Evolutionary conservation across 2,888 invertebrate genomes (phyloP).

Genomic region (Conops quadrifasciatus): DNA sequence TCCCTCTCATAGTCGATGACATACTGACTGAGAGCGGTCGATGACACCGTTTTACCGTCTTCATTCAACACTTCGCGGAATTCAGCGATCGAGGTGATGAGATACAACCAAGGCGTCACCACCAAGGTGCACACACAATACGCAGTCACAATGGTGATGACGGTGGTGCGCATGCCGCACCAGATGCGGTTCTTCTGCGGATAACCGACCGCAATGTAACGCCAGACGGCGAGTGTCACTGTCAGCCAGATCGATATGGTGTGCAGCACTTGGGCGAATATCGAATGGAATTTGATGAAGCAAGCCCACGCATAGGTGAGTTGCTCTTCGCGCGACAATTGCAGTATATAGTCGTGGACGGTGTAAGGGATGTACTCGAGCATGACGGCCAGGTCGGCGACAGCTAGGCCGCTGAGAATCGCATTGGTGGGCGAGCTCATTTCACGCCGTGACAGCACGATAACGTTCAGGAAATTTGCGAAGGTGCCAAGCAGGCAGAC

Average conservation of each 20-base stretch:
- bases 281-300: conserved; percentile 89
- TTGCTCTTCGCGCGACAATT: conserved; percentile 66
- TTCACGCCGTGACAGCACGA: conserved; percentile 86
- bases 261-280: conserved; percentile 87
- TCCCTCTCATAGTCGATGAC: conserved; percentile 56
- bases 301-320: conserved; percentile 80
- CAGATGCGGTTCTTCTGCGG: conserved; percentile 83
- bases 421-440: conserved; percentile 93
- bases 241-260: conserved; percentile 95
- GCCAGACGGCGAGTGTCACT: conserved; percentile 90
- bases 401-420: conserved; percentile 88
- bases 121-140: conserved; percentile 85
- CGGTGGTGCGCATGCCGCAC: conserved; percentile 83
- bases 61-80: conserved; percentile 66
- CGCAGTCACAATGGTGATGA: conserved; percentile 78
- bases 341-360: conserved; percentile 78
- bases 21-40: conserved; percentile 51
- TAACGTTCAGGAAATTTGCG: conserved; percentile 91
- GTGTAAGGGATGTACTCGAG: conserved; percentile 92
- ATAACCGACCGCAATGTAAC: conserved; percentile 85
- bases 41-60: conserved; percentile 52
- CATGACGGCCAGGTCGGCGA: conserved; percentile 90
- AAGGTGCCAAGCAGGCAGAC: conserved; percentile 91
- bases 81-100: conserved; percentile 78
- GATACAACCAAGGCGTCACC: conserved; percentile 74